Base-by-base conservation (phyloP, 2,113 vertebrate genomes). In the Haemorhous mexicanus region DNA sequence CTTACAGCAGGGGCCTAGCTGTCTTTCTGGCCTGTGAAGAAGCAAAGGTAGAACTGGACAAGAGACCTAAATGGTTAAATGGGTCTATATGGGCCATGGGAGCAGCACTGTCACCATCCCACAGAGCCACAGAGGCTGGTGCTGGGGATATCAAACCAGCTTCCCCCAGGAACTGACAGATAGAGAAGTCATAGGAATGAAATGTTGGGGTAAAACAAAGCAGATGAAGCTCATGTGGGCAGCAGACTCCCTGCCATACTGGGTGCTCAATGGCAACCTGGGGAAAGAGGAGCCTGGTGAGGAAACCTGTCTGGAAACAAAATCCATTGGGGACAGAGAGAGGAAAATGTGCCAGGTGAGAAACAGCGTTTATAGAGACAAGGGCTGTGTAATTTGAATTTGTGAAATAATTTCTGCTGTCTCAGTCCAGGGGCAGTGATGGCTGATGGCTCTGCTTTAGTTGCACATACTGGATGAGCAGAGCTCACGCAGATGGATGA, bases 401-500 rank as follows among this genome's bases (percentile, higher is more conserved):
- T 59, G 33, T 53, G 46, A 46, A 32, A 59, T 43, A 10, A 24
- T 46, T 58, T 47, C 53, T 69, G 13, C 52, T 73, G 50, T 39
- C 37, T 84, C 53, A 4, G 4, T 56, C 28, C 59, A 46, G 63
- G 76, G 21, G 26, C 1, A 3, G 62, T 16, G 32, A 41, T 12
- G 21, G 62, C 46, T 0, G 0, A 37, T 27, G 43, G 46, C 44
- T 92, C 55, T 80, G 63, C 33, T 73, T 47, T 8, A 41, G 41
- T 4, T 68, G 49, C 67, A 33, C 0, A 0, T 30, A 10, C 27
- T 47, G 32, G 52, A 72, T 10, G n/a, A 76, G 46, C n/a, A 86
- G 80, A 83, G 55, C 55, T 44, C 50, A 16, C 0, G 0, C 0
- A 2, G 37, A 61, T 19, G 52, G 43, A 66, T 2, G 14, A 53